phyloP scores from a whole-genome alignment of 2,888 invertebrate species.

The Andrena minutula region DNA sequence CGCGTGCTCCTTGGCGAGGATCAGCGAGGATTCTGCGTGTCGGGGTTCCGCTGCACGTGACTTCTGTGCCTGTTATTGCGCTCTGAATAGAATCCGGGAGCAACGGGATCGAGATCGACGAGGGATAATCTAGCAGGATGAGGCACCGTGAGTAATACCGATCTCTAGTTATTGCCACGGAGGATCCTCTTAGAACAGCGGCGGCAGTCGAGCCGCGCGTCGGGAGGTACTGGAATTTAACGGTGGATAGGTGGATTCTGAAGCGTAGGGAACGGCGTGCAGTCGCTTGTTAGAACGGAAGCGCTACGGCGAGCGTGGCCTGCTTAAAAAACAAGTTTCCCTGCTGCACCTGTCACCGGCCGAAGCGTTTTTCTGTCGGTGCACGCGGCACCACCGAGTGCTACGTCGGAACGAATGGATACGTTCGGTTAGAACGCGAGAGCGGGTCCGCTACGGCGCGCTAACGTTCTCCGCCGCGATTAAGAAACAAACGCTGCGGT shows the following conservation, averaged over 20 bases:
- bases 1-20: slow-evolving; percentile 24
- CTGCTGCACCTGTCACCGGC: slow-evolving; percentile 49
- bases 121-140: slow-evolving; percentile 31
- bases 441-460: slow-evolving; percentile 13
- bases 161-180: not conserved
- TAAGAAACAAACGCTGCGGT: slow-evolving; percentile 24
- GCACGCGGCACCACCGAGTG: slow-evolving; percentile 43
- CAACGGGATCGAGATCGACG: not conserved
- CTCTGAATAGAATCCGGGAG: not conserved
- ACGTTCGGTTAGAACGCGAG: slow-evolving; percentile 25
- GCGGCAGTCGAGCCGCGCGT: no score
- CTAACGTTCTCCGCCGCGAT: slow-evolving; percentile 1
- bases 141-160: slow-evolving; percentile 42
- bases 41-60: slow-evolving; percentile 55
- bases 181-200: no score
- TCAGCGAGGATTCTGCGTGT: slow-evolving; percentile 10
- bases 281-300: not conserved
- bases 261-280: not conserved
- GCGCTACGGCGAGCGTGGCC: not conserved
- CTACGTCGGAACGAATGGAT: slow-evolving; percentile 1
- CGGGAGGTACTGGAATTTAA: not conserved
- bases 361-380: slow-evolving; percentile 32
- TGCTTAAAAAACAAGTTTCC: slow-evolving; percentile 43
- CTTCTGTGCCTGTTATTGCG: slow-evolving; percentile 23
- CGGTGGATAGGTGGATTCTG: not conserved